phyloP scores from a whole-genome alignment of 2,888 invertebrate genomes.

The Tetranychus truncatus region DNA sequence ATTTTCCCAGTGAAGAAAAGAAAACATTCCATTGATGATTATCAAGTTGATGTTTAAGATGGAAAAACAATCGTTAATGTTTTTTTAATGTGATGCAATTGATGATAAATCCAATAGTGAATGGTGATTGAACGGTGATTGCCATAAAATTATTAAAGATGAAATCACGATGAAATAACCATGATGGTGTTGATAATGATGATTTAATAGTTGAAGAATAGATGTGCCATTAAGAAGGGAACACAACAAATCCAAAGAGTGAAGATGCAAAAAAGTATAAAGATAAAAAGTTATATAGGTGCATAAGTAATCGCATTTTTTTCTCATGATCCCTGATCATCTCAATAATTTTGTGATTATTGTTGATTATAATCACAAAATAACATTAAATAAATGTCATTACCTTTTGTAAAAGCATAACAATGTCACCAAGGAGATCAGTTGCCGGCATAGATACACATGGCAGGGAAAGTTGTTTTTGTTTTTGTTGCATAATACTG shows the following conservation, averaged over 20 bases:
- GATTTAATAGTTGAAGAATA: not conserved
- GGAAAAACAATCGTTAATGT: not conserved
- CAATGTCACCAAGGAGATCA: conserved; percentile 20
- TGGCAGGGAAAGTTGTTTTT: conserved; percentile 17
- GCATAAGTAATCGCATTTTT: too few species aligned
- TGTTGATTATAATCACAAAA: not conserved
- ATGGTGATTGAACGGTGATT: too few species aligned
- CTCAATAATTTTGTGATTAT: not conserved
- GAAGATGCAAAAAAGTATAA: conserved; percentile 16
- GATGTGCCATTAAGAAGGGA: conserved; percentile 24
- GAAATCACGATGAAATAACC: not conserved
- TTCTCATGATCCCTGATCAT: too few species aligned
- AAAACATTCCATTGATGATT: not conserved
- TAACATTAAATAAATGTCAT: not conserved
- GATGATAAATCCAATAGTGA: not conserved
- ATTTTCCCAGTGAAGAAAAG: not conserved
- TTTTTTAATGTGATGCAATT: not conserved
- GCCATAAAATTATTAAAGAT: not conserved
- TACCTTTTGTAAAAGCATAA: conserved; percentile 19
- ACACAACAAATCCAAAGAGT: conserved; percentile 22
- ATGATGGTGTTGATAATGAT: not conserved
- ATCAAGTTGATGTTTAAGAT: conserved; percentile 27
- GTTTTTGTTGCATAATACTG: conserved; percentile 22
- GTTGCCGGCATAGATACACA: conserved; percentile 9
- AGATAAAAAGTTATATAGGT: not conserved